Base-by-base conservation (phyloP, 92 coral and sea anemone genomes). In the Scolanthus callimorphus region DNA sequence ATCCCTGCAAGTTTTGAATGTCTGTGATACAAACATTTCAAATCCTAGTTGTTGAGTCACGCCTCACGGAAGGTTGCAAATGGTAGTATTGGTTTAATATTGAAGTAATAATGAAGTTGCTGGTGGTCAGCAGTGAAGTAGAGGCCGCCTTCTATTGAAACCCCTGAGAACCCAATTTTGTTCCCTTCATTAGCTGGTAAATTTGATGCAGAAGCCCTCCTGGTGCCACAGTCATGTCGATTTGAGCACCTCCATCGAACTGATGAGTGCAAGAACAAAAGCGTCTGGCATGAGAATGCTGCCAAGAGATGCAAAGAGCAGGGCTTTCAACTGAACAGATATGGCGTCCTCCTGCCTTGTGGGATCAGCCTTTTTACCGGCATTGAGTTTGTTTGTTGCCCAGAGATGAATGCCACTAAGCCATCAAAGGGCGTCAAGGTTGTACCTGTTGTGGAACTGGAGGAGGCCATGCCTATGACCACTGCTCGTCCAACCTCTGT, bases 331-430 rank as follows among this genome's bases (percentile, higher is more conserved):
- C 44, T 92, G 67, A 69, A 67, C 10, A 70, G 65, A 24, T 81
- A 89, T 70, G 98, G 98, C 4, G 83, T 92, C 60, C 83, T 92
- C 20, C 29, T 85, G 51, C 96, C 98, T 0, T 92, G 98, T 45
- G 71, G 49, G 2, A 69, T 70, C 2, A 96, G 80, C 41, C 57
- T 29, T 61, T 89, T 84, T 59, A 69, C 90, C 39, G 98, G 98
- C 11, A 90, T 92, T 1, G 98, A 92, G 62, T 92, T 84, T 81
- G 98, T 92, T 4, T 92, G 98, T 62, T 92, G 98, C 52, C 90
- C 95, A 3, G 74, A 71, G 53, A 46, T 26, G 52, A 51, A n/a
- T 30, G 23, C 13, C 0, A 60, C 20, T 46, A 51, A 39, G 17
- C 47, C 70, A 9, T 20, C 25, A 20, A 63, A 65, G 0, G 64